These are phyloP conservation scores for Gallirallus australis DNA, from an alignment of 2,797 vertebrate species.

Conservation along the genomic window DNA sequence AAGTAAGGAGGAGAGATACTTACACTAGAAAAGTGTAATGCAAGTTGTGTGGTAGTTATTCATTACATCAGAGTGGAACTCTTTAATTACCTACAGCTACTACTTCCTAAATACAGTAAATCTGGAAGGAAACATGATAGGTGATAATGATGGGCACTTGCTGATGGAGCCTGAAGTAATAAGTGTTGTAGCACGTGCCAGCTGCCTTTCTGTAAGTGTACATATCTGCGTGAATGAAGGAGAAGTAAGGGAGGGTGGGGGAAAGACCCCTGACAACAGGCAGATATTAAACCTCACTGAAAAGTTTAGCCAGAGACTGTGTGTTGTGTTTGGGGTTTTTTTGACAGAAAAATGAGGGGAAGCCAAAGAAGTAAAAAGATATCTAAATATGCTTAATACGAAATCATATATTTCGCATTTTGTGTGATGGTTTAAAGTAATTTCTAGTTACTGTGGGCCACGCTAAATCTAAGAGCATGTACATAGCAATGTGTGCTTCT, in stretches of 20 bases:
- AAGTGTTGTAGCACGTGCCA: not conserved
- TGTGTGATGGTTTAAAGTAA: not conserved
- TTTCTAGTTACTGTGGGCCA: not conserved
- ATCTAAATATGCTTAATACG: not conserved
- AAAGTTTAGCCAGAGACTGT: not conserved
- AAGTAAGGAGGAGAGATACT: not conserved
- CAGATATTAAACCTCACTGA: not conserved
- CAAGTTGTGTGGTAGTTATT: not conserved
- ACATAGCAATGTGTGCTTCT: not conserved
- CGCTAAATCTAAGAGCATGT: not conserved
- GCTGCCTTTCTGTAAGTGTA: not conserved
- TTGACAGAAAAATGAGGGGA: not conserved
- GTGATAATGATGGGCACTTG: constrained; percentile 10
- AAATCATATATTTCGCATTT: not conserved
- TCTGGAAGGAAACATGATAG: not conserved
- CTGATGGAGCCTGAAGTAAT: not conserved
- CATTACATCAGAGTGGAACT: not conserved
- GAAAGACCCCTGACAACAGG: not conserved
- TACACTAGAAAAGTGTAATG: not conserved
- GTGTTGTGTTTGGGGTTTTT: not conserved
- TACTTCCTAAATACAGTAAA: constrained; percentile 6
- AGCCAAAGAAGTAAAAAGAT: not conserved
- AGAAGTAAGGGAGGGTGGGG: not conserved
- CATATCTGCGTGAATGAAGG: not conserved
- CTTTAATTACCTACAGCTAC: constrained; percentile 12